Percentiles rank a stretch among this genome's conserved stretches.
phyloP scores from a whole-genome alignment of 2,113 vertebrate genomes.

The Buteo buteo region DNA sequence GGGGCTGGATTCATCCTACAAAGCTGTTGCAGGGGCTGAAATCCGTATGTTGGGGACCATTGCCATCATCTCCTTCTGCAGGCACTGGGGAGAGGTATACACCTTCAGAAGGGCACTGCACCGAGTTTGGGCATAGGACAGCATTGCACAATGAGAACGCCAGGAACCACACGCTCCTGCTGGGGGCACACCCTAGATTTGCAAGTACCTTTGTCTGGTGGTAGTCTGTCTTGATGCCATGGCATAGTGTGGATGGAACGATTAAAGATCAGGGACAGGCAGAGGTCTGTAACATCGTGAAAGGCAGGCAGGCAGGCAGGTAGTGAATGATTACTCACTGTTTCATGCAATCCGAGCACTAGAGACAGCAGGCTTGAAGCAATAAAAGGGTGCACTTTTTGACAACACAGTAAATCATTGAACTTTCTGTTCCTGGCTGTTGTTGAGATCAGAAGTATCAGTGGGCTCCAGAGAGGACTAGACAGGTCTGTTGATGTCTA shows the following conservation, averaged over 20 bases:
- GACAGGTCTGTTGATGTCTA: not conserved
- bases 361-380: not conserved
- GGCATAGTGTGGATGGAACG: not conserved
- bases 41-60: not conserved
- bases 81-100: not conserved
- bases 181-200: not conserved
- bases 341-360: not conserved
- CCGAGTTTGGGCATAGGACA: not conserved
- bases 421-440: not conserved
- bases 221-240: not conserved
- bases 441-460: not conserved
- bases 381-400: conserved; percentile 13
- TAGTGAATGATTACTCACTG: not conserved
- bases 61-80: not conserved
- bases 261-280: not conserved
- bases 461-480: not conserved
- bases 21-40: not conserved
- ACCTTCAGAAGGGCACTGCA: not conserved
- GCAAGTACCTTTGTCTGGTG: not conserved
- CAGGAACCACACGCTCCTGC: not conserved
- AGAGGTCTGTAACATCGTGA: not conserved
- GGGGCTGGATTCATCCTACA: not conserved
- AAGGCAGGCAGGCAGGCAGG: not conserved
- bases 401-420: not conserved
- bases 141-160: not conserved